Base-by-base conservation (phyloP, 2,113 vertebrate genomes). In the Pavo muticus region DNA sequence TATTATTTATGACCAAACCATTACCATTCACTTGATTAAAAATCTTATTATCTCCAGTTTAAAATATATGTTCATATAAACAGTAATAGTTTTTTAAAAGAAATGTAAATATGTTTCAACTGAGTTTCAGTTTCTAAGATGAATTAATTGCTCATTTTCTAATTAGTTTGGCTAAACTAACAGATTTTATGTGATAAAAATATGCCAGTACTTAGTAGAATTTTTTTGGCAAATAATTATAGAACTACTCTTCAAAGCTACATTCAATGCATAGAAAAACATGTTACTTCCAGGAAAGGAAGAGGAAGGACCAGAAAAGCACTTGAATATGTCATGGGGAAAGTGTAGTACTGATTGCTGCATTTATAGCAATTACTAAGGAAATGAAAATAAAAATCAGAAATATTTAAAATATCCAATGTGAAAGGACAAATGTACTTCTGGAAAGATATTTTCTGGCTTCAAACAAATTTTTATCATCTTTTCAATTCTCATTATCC, bases 281-380 rank as follows among this genome's bases (percentile, higher is more conserved):
- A 87, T 93, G 86, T 65, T 76, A 87, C 52, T 91, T 92, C 37
- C 77, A 85, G 25, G 30, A 86, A 91, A 78, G 82, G 20, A 92
- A 42, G 8, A 47, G 70, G 25, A 80, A 39, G 19, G 39, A 87
- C 15, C 19, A 73, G 60, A 90, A 92, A 86, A 52, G 91, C 9
- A 97, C 72, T 91, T 92, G 82, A 95, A 94, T 93, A 86, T 96
- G 64, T 88, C 64, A 93, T 21, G 45, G 63, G 63, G 17, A 75
- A 88, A 89, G 18, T 57, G 32, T 63, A 83, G 29, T 44, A 84
- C 18, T 42, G 18, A 76, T 40, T 54, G 21, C 20, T 81, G n/a
- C 40, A 84, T 82, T 84, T 83, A 90, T 24, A 84, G 21, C 44
- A 84, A 94, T 95, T 80, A 59, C 21, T 68, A 87, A 91, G 18